Evolutionary conservation across 37 sponge, comb jelly and placozoan genomes (phyloP), one percentile per base, ranked within the genome.

Genomic region (Geodia barretti): DNA sequence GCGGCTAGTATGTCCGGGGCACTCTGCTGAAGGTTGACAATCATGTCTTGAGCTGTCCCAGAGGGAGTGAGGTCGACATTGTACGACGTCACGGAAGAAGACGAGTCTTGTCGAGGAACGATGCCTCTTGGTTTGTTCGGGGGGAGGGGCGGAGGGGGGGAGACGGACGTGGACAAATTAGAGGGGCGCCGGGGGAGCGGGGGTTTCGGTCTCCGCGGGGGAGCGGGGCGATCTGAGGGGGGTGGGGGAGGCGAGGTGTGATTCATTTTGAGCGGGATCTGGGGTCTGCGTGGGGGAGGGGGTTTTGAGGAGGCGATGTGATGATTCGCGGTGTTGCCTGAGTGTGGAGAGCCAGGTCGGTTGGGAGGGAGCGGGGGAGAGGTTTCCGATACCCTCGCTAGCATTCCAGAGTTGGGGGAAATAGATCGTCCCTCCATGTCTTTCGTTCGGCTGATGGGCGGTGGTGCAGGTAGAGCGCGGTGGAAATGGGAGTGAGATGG

Each of bases 131-230:
- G 54, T 47, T 47, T 47, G 54, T 37, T 70, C 4, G 40, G 40
- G 26, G 67, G 31, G 1, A 40, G 42, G 1, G 78, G 40, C 1
- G 66, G 54, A 47, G 54, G 54, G 14, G 54, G 14, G 54, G 54
- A 47, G 14, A 14, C 7, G 14, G 54, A 47, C 14, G 54, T 7
- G 54, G 54, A 47, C 14, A 47, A 47, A 47, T 47, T 36, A 24
- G 39, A 35, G 34, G 78, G 61, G 2, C 74, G 68, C 35, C 59
- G 60, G 8, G 77, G 75, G 25, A 23, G 62, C 26, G 78, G 73
- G 19, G 83, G 88, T 38, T 82, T 81, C 0, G 83, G 84, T 28
- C 75, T 76, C 35, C 29, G 64, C 8, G 54, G 68, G n/a, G 77
- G 42, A 43, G 77, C 32, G 29, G 80, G 47, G 41, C 29, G 77